phyloP scores from a whole-genome alignment of 2,113 vertebrate genomes.

The Peromyscus californicus region DNA sequence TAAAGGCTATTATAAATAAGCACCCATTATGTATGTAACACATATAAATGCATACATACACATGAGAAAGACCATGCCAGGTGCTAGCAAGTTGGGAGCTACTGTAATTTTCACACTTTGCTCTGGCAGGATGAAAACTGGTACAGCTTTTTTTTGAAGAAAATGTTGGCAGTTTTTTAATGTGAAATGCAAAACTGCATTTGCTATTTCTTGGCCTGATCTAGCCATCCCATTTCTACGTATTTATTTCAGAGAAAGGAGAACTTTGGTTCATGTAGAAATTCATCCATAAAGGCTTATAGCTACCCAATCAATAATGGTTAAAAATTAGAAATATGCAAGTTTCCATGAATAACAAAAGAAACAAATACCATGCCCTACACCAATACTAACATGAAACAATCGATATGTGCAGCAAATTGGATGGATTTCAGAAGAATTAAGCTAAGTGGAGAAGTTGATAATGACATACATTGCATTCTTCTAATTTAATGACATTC shows the following conservation, averaged over 20 bases:
- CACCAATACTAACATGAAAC: background rate
- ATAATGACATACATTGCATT: background rate
- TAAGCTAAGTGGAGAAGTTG: background rate
- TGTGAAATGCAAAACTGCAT: background rate
- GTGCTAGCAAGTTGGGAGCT: background rate
- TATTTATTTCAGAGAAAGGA: background rate
- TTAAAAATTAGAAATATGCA: background rate
- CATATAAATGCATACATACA: background rate
- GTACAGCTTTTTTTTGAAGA: background rate
- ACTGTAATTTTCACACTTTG: background rate
- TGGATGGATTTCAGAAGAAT: background rate
- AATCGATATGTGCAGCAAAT: background rate
- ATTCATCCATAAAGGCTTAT: background rate
- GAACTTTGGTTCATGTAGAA: background rate
- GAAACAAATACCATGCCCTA: background rate
- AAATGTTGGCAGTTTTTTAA: background rate
- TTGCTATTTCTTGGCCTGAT: background rate
- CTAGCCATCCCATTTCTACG: background rate
- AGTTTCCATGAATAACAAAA: background rate
- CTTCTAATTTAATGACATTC: background rate
- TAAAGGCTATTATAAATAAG: background rate
- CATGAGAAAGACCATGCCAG: background rate
- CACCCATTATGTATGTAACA: background rate
- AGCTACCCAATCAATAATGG: background rate
- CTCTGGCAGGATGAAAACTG: background rate